Evolutionary conservation across 2,113 vertebrate genomes (phyloP).

Genomic region (Meles meles): DNA sequence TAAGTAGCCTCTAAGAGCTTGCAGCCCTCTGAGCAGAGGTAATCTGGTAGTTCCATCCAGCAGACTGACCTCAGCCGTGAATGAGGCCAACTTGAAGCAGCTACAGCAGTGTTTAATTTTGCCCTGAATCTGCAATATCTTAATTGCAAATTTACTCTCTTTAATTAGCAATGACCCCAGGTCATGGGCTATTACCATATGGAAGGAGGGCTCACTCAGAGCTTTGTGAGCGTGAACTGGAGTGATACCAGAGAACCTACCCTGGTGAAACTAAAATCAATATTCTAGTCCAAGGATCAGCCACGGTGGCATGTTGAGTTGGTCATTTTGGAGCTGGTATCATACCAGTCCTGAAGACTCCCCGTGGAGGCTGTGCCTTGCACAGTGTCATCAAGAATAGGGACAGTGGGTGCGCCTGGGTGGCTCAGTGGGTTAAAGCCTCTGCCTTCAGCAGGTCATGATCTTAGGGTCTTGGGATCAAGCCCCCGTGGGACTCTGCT

Average conservation of each 20-base stretch:
- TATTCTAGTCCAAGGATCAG: background rate
- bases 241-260: background rate
- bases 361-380: background rate
- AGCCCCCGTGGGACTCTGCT: no score
- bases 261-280: background rate
- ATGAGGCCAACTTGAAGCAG: background rate
- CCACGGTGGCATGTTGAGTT: background rate
- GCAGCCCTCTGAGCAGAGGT: background rate
- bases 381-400: background rate
- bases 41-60: background rate
- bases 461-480: no score
- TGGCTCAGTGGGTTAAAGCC: no score
- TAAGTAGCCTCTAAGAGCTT: background rate
- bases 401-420: background rate
- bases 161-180: background rate
- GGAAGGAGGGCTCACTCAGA: background rate
- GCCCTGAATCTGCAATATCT: background rate
- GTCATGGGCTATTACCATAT: background rate
- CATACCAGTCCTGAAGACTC: background rate
- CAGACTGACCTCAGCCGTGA: background rate
- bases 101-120: background rate
- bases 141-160: background rate
- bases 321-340: background rate
- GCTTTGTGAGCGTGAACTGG: background rate
- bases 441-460: no score